Base-by-base conservation (phyloP, 2,888 invertebrate species). In the Caenorhabditis becei region DNA sequence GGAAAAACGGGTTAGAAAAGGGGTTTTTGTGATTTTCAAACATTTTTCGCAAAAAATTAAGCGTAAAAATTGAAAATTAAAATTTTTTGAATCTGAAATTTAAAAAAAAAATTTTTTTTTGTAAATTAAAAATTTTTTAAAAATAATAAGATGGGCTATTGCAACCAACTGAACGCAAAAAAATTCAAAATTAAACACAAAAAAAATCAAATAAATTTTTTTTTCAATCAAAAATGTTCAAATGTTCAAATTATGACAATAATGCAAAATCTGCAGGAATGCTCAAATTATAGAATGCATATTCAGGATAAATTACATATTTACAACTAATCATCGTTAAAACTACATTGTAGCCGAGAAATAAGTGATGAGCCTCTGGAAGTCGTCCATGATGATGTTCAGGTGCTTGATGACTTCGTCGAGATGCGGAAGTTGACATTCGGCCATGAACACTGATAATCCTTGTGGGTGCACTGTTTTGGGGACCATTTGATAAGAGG, bases 401-500 rank as follows among this genome's bases (percentile, higher is more conserved):
- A 86, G 37, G 18, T 71, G 63, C 14, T 59, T 59, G 41, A 87
- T 74, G 24, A 89, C 83, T 11, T 88, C 88, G 26, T 85, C 86
- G 16, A 89, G 66, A 35, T 86, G 79, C 0, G 86, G 83, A 24
- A 89, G 71, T 56, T 84, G 85, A 32, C 88, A 83, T 79, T 89
- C 89, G 10, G 88, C 88, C 83, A 88, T 85, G 51, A 79, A 88
- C 16, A 89, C 86, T 28, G 85, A 69, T 16, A 86, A 65, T 58
- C 86, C 86, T 70, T 88, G 87, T 3, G 83, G 71, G 20, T 85
- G 69, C 2, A 77, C 83, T 32, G 79, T 75, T 54, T 84, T 86
- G 23, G 85, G 79, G 35, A 85, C 81, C 71, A 88, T 87, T 69
- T 88, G 88, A 54, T 88, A 88, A 24, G 87, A 86, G 14, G 89